A percentile compares a stretch with the other conserved stretches of the same genome.
These are phyloP conservation scores for Dryobates pubescens DNA, from an alignment of 2,797 vertebrate species.

Conservation along the genomic window DNA sequence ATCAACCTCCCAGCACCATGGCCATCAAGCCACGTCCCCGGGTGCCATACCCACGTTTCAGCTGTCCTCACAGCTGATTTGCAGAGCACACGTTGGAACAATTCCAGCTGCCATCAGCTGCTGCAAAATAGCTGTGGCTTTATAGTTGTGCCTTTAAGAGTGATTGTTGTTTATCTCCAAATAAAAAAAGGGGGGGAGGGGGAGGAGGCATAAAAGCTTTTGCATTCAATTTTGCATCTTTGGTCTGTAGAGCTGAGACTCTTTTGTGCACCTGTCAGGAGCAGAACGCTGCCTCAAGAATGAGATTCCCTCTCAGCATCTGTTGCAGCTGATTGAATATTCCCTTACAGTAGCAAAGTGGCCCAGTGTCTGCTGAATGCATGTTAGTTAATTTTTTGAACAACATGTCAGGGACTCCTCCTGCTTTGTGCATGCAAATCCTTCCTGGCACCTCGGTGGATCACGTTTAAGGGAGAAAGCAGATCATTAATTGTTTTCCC, in stretches of 20 bases:
- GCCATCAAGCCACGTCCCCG: no score
- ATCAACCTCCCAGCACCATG: no score
- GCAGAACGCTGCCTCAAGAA: background rate
- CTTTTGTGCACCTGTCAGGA: slow-evolving; percentile 27
- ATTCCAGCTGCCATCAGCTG: background rate
- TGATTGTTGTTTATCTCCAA: background rate
- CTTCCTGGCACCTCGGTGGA: background rate
- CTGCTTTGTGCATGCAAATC: background rate
- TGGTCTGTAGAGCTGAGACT: background rate
- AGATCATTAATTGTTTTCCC: background rate
- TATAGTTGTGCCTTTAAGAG: background rate
- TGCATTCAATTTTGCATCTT: slow-evolving; percentile 7
- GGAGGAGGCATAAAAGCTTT: background rate
- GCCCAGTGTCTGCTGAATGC: slow-evolving; percentile 15
- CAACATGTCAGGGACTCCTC: slow-evolving; percentile 5
- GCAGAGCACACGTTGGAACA: background rate
- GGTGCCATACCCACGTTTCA: no score
- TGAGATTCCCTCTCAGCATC: slow-evolving; percentile 32
- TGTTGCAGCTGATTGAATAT: slow-evolving; percentile 40
- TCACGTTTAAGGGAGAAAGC: background rate
- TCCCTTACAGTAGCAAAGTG: background rate
- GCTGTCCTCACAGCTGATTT: background rate
- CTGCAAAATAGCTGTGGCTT: background rate
- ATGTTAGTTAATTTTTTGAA: slow-evolving; percentile 49
- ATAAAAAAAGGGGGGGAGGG: background rate